Evolutionary conservation across 2,888 invertebrate species (phyloP), one percentile per base, ranked within the genome.

Genomic region (Papilio gigon): DNA sequence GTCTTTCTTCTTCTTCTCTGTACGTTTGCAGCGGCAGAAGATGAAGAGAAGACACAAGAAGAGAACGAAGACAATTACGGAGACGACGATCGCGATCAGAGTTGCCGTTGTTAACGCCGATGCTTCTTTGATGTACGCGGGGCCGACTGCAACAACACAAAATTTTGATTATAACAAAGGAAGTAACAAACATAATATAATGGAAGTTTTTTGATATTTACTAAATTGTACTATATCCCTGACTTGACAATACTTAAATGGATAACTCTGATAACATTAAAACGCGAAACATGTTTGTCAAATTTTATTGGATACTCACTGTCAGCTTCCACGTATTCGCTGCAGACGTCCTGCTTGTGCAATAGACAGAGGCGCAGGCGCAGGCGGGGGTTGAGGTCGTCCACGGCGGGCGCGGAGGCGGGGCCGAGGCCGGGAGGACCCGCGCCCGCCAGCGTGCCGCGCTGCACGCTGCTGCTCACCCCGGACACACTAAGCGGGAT

Each of bases 1-100:
- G 85, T 97, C 97, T 88, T 98, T 98, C 86, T 97, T 97, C 84
- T 96, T 96, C 76, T 94, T 94, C 80, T 96, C 96, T 80, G 95
- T 95, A 71, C 96, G 94, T 78, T 96, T 96, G 86, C 97, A 96
- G 71, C 96, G 95, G 82, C 97, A 97, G 92, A 97, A 97, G 81
- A 97, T 94, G 76, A 97, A 93, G 70, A 97, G 88, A 6, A 97
- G 78, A 27, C 95, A 95, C 62, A 95, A 93, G 84, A 96, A 95
- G 1, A 97, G 88, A 5, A 96, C 92, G 81, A 96, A 95, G 9
- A 97, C 95, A 68, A 96, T 94, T 76, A 96, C 95, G 58, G 96
- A 95, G 27, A 96, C 95, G 72, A 96, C 93, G 75, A 96, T 95
- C 22, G 95, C 96, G 72, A 96, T 95, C 74, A 96, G 84, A 1